Percentiles rank a stretch among this genome's conserved stretches.
phyloP scores from a whole-genome alignment of 1,140 invertebrate genomes.

The Caenorhabditis tropicalis region DNA sequence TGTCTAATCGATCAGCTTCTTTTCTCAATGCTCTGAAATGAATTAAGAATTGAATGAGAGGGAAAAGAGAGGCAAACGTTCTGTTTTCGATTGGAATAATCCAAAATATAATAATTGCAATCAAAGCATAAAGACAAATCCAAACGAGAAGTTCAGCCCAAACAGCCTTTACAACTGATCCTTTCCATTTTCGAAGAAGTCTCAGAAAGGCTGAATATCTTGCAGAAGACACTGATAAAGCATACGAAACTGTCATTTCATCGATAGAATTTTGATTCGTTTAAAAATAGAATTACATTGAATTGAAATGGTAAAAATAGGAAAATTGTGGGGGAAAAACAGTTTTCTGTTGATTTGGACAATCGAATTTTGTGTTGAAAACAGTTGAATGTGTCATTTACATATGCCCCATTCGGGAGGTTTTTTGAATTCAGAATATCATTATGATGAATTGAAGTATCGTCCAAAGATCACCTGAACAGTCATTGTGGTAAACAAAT shows the following conservation, averaged over 20 bases:
- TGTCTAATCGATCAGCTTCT: slow-evolving; percentile 55
- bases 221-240: slow-evolving; percentile 42
- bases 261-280: neutral
- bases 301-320: neutral
- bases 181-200: slow-evolving; percentile 83
- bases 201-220: slow-evolving; percentile 48
- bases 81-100: slow-evolving; percentile 74
- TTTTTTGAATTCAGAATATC: neutral
- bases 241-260: slow-evolving; percentile 40
- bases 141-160: slow-evolving; percentile 91
- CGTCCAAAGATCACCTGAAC: neutral
- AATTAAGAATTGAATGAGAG: neutral
- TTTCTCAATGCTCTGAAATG: slow-evolving; percentile 2
- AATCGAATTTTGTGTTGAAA: neutral
- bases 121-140: slow-evolving; percentile 83
- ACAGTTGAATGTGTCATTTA: slow-evolving; percentile 1
- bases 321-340: neutral
- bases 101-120: slow-evolving; percentile 87
- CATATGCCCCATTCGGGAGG: neutral
- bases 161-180: slow-evolving; percentile 93
- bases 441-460: neutral
- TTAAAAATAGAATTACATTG: slow-evolving; percentile 1
- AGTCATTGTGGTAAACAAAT: neutral
- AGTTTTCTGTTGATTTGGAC: neutral
- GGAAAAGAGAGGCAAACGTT: neutral